Conservation (phyloP, 2,113 vertebrate species). For the Ovis canadensis region DNA sequence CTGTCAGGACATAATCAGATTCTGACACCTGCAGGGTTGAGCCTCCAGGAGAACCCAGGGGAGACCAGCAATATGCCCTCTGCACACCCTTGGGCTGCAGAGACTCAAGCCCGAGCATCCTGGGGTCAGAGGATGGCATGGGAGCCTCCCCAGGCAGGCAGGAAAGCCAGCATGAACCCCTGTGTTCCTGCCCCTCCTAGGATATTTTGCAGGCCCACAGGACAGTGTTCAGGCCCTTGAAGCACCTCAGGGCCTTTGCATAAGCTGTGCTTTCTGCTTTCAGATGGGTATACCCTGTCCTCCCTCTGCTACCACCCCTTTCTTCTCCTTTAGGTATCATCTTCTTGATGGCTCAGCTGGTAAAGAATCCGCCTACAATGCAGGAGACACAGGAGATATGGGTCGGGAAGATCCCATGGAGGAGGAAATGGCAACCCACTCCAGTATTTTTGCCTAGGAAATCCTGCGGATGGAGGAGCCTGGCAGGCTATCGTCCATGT, state of each 20-base stretch:
- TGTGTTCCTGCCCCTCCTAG: not conserved
- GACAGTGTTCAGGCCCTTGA: not conserved
- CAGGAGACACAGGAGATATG: not conserved
- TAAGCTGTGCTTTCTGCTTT: not conserved
- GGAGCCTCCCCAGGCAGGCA: not conserved
- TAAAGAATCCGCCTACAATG: not conserved
- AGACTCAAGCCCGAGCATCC: not conserved
- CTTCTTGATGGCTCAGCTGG: not conserved
- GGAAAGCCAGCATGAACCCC: not conserved
- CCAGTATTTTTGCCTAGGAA: not conserved
- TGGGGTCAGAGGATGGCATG: not conserved
- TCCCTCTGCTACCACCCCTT: not conserved
- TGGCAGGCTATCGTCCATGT: not conserved
- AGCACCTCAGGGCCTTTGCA: not conserved
- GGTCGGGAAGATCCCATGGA: not conserved
- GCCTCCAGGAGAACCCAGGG: not conserved
- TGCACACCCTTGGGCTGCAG: not conserved
- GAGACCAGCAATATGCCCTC: accelerated
- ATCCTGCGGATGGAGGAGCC: not conserved
- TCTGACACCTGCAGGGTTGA: not conserved
- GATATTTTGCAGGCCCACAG: not conserved
- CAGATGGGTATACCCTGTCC: not conserved
- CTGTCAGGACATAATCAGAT: not conserved
- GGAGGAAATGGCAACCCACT: not conserved
- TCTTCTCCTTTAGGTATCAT: not conserved